Conservation (phyloP, 2,888 invertebrate species). For the Drosophila recens region DNA sequence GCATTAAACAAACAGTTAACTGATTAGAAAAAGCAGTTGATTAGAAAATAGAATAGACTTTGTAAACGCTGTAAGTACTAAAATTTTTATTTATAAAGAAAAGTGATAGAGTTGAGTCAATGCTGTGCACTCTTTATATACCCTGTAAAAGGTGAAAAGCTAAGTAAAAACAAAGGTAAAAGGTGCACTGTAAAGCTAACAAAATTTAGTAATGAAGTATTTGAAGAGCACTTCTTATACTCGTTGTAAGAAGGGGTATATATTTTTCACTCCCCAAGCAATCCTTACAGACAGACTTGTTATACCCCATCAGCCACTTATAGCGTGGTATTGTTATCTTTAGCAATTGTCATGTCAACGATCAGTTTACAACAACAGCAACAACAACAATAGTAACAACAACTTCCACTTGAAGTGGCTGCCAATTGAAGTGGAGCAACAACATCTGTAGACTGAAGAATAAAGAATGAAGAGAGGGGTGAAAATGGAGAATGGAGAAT, state of each 20-base stretch:
- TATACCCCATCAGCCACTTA: background rate
- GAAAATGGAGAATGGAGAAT: background rate
- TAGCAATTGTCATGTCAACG: slow-evolving; percentile 55
- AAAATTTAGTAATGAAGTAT: too few species aligned
- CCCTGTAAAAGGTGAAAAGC: too few species aligned
- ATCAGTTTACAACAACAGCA: slow-evolving; percentile 41
- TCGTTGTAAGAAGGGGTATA: too few species aligned
- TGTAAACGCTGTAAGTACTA: background rate
- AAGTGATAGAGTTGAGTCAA: too few species aligned
- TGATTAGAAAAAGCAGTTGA: slow-evolving; percentile 56
- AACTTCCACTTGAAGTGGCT: slow-evolving; percentile 36
- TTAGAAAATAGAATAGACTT: slow-evolving; percentile 34
- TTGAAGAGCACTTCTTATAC: too few species aligned
- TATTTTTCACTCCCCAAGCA: too few species aligned
- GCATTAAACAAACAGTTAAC: slow-evolving; percentile 64
- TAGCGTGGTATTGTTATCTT: slow-evolving; percentile 30
- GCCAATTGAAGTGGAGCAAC: slow-evolving; percentile 44
- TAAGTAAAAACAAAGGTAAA: too few species aligned
- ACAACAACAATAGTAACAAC: too few species aligned
- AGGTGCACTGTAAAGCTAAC: too few species aligned
- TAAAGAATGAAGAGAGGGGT: too few species aligned
- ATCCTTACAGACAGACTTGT: too few species aligned
- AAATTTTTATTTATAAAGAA: too few species aligned
- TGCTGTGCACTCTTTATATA: background rate
- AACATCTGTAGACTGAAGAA: slow-evolving; percentile 14